Conservation (phyloP, 2,797 vertebrate genomes). For the Luscinia luscinia region DNA sequence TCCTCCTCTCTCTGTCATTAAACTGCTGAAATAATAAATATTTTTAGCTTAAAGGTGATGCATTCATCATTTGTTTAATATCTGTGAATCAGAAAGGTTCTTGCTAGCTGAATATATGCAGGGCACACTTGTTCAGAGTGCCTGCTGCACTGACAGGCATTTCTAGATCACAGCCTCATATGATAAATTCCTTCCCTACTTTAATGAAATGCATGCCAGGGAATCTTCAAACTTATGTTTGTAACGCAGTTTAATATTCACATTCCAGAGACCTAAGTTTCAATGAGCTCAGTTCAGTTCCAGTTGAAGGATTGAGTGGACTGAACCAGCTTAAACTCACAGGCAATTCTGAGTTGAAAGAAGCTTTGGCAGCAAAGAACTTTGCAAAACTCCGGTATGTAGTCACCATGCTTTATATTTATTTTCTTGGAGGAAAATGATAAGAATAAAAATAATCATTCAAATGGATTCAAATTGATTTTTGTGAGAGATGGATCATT, state of each 20-base stretch:
- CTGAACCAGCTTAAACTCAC: conserved; percentile 93
- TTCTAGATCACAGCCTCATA: background rate
- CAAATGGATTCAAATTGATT: background rate
- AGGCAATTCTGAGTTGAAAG: conserved; percentile 90
- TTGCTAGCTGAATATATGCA: background rate
- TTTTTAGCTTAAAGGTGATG: background rate
- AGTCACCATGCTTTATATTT: background rate
- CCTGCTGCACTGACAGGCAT: background rate
- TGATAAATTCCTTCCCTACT: background rate
- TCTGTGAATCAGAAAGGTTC: background rate
- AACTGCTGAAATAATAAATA: background rate
- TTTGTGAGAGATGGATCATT: background rate
- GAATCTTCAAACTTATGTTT: background rate
- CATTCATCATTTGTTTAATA: background rate
- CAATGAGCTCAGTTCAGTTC: conserved; percentile 87
- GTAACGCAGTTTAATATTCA: background rate
- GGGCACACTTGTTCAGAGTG: background rate
- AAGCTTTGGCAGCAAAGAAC: conserved; percentile 85
- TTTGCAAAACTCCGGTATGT: conserved; percentile 91
- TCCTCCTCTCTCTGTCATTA: background rate
- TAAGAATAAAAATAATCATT: background rate
- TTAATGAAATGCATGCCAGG: background rate
- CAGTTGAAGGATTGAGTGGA: conserved; percentile 84
- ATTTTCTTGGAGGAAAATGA: background rate
- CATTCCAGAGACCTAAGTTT: conserved; percentile 90